Evolutionary conservation across 1,140 invertebrate species (phyloP), one percentile per base, ranked within the genome.

Genomic region (Pseudomyrmex dendroicus): DNA sequence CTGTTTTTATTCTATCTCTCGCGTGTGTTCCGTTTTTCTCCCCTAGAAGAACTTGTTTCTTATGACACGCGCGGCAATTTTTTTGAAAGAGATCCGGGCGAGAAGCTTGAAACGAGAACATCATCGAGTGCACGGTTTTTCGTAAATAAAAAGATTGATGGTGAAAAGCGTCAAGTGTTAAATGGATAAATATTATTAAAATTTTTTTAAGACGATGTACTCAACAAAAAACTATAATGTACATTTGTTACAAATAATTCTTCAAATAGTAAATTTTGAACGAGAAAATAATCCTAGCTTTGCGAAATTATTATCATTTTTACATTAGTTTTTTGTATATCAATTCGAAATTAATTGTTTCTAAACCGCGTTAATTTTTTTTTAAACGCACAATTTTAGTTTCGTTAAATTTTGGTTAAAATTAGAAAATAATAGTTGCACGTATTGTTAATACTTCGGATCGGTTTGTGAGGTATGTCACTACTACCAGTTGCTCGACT

Each of bases 41-140:
- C 44, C 5, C 17, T 46, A 25, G 20, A 25, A 25, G n/a, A 59
- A 44, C 54, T 70, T 70, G 59, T 78, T 50, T 61, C 56, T 59
- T 56, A 25, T 25, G 25, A 63, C 59, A 35, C 35, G 35, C 22
- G n/a, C 22, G n/a, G 9, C 25, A 46, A n/a, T 12, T 67, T 20
- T n/a, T 59, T 80, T 17, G 64, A 57, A 57, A 70, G 12, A 35
- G 12, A 70, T 50, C 52, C 15, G 13, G 50, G 35, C 35, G 35
- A 35, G 17, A 52, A 57, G 17, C 52, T 50, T 17, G 48, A 76
- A 52, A 76, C 13, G 52, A 48, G 64, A 17, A 80, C 64, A 54
- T 48, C 8, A 25, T 76, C 22, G 12, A 66, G 3, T 10, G 9
- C 1, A 63, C n/a, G 13, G 9, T 2, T 35, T 13, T 17, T 12